Percentiles rank a stretch among this genome's conserved stretches.
phyloP scores from a whole-genome alignment of 2,888 invertebrate genomes.

The Chrysolina oricalcia region DNA sequence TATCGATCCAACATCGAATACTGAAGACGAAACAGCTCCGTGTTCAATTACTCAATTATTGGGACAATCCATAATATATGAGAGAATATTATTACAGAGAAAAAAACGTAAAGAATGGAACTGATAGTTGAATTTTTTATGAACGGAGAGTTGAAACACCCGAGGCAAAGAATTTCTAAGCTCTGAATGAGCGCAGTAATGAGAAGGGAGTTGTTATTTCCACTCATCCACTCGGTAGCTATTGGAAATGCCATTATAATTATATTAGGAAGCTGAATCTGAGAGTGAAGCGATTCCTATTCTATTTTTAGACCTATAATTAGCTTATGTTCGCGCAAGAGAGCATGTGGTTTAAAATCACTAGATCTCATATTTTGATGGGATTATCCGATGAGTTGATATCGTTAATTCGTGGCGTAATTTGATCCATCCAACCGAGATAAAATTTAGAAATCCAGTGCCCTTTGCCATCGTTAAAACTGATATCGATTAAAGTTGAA shows the following conservation, averaged over 20 bases:
- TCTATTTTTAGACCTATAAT: constrained; percentile 40
- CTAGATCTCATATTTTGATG: constrained; percentile 1
- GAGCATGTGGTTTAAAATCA: constrained; percentile 12
- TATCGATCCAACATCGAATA: no score
- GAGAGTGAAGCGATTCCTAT: constrained; percentile 13
- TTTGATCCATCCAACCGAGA: not conserved
- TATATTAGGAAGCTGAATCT: constrained; percentile 19
- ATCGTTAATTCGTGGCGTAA: not conserved
- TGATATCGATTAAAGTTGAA: not conserved
- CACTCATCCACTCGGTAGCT: constrained; percentile 1
- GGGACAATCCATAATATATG: no score
- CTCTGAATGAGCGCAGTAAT: not conserved
- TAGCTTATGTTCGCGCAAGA: constrained; percentile 21
- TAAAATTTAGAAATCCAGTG: not conserved
- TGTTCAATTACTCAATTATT: no score
- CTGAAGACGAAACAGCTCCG: no score
- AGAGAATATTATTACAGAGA: no score
- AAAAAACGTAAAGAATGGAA: no score
- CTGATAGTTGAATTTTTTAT: no score
- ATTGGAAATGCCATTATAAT: constrained; percentile 11
- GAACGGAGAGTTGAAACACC: no score
- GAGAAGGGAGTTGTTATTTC: not conserved
- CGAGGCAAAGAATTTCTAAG: not conserved
- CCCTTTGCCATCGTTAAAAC: not conserved
- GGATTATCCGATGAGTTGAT: not conserved